These are phyloP conservation scores for Acanthosepion pharaonis DNA, from an alignment of 2,888 invertebrate genomes.

Conservation along the genomic window DNA sequence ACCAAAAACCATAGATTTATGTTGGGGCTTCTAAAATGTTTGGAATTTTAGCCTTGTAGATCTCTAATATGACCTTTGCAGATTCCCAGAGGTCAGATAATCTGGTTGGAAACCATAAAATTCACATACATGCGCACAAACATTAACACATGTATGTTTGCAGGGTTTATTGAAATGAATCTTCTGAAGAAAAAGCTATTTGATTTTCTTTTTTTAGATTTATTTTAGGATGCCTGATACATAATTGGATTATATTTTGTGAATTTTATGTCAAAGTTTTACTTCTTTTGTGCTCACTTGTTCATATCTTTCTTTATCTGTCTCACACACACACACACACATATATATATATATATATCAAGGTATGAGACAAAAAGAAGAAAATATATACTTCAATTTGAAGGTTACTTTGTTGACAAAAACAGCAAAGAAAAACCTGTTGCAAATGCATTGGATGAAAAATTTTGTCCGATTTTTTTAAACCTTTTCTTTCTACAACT, in stretches of 20 bases:
- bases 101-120: not conserved
- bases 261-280: not conserved
- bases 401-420: not conserved
- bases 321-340: not conserved
- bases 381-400: not conserved
- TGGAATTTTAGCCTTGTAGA: not conserved
- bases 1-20: not conserved
- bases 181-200: not conserved
- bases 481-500: not conserved
- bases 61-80: constrained; percentile 39
- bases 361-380: not conserved
- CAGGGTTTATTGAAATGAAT: constrained; percentile 3
- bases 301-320: not conserved
- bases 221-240: constrained; percentile 24
- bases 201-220: constrained; percentile 24
- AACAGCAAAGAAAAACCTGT: not conserved
- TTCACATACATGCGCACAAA: constrained; percentile 33
- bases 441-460: not conserved
- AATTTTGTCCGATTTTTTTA: not conserved
- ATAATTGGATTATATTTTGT: not conserved
- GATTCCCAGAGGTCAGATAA: not conserved
- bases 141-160: not conserved
- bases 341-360: not conserved
- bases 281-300: not conserved
- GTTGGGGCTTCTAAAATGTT: not conserved